Evolutionary conservation across 53 echinoderm and acorn worm species (phyloP), one percentile per base, ranked within the genome.

Genomic region (Arbacia lixula): DNA sequence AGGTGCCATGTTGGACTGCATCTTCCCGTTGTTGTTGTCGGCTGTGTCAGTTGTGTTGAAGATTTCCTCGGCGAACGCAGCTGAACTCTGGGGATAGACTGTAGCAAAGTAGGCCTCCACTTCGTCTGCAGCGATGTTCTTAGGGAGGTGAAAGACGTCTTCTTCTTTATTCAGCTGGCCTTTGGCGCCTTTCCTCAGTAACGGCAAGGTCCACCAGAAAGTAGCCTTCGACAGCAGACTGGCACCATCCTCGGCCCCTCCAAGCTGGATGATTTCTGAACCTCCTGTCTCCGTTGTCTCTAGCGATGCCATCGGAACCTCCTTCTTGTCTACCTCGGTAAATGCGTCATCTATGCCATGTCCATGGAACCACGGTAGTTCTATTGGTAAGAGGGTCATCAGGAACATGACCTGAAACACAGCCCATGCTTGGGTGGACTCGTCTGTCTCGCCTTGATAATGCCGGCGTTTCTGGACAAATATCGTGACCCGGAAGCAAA

Each of bases 91-190:
- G 26, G 60, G 33, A 35, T 79, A 60, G 41, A 88, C 60, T 28
- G 30, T 63, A 50, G 77, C 55, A 32, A 91, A 85, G 21, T 85
- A 40, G 0, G 63, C 20, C 28, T 91, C 88, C 16, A 91, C 88
- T 20, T 53, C 16, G 37, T 68, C 33, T 4, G 88, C 64, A 43
- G 66, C 65, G 8, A 91, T 39, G 16, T 49, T 22, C 53, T 37
- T 56, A 28, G 94, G 91, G 19, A 94, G 53, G 27, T 89, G 54
- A 76, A 88, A 94, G 41, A 94, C 88, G 77, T 94, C 94, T 12
- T 61, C 81, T 0, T 88, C 34, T 31, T 34, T 74, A 27, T 60
- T 57, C 14, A 94, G 76, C 41, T 89, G 64, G 22, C 94, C 94
- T 28, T 27, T 52, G 4, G 91, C 91, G 29, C 94, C 94, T 46